Evolutionary conservation across 92 coral and sea anemone genomes (phyloP).

Genomic region (Paramuricea clavata): DNA sequence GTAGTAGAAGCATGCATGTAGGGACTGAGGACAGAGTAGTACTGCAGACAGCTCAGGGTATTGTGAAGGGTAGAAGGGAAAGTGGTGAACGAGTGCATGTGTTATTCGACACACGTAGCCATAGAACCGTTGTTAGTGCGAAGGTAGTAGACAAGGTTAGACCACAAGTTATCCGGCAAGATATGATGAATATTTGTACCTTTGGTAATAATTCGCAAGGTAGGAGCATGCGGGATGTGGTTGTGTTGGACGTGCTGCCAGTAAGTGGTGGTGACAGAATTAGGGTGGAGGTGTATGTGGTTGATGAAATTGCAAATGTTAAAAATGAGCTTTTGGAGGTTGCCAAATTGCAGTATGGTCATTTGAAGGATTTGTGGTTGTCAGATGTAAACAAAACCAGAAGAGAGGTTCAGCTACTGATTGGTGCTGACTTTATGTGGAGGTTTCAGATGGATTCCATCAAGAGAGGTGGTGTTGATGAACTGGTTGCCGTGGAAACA

Average conservation of each 20-base stretch:
- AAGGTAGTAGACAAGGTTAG: not conserved
- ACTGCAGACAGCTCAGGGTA: no score
- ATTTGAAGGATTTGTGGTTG: not conserved
- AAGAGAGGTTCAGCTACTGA: not conserved
- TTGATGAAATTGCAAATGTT: slow-evolving; percentile 51
- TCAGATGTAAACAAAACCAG: not conserved
- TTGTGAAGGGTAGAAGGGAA: no score
- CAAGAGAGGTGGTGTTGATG: not conserved
- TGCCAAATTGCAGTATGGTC: slow-evolving; percentile 2
- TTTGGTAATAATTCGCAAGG: slow-evolving; percentile 46
- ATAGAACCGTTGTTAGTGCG: slow-evolving; percentile 53
- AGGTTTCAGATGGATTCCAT: not conserved
- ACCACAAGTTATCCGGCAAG: not conserved
- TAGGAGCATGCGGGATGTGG: slow-evolving; percentile 27
- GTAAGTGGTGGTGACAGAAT: slow-evolving; percentile 42
- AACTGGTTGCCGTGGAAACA: slow-evolving; percentile 8
- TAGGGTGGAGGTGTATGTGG: slow-evolving; percentile 53
- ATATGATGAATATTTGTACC: slow-evolving; percentile 52
- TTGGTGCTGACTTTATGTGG: slow-evolving; percentile 5
- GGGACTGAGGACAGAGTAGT: no score
- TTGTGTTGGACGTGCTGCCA: slow-evolving; percentile 34
- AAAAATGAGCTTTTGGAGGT: slow-evolving; percentile 49
- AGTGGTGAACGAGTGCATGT: slow-evolving; percentile 36
- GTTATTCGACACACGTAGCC: slow-evolving; percentile 62
- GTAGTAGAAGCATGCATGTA: no score